These are phyloP conservation scores for Takifugu flavidus DNA, from an alignment of 2,113 vertebrate species.

Conservation along the genomic window DNA sequence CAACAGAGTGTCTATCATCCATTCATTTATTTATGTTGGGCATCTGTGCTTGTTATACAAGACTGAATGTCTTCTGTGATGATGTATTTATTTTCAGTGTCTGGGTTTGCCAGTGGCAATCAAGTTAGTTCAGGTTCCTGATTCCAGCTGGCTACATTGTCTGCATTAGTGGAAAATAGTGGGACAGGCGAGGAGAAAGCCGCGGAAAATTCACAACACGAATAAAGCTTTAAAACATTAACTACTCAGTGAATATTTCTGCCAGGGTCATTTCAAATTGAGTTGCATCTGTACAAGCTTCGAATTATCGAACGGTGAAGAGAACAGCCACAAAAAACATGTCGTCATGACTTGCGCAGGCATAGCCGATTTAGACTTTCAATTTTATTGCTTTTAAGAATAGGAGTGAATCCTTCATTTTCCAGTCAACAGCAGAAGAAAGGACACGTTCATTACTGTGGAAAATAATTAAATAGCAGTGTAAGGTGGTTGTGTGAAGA, in stretches of 20 bases:
- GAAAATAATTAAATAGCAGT: background rate
- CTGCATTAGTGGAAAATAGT: too few relatives aligned
- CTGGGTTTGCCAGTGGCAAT: too few relatives aligned
- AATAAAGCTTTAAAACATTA: background rate
- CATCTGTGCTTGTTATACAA: too few relatives aligned
- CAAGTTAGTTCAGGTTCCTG: too few relatives aligned
- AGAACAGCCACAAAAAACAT: background rate
- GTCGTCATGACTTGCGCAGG: background rate
- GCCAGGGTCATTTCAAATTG: background rate
- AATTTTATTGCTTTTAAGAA: background rate
- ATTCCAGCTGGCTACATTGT: too few relatives aligned
- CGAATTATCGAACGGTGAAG: background rate
- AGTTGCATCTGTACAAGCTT: background rate
- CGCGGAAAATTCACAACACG: background rate
- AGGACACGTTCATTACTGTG: background rate
- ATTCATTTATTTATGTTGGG: too few relatives aligned
- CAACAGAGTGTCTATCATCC: too few relatives aligned
- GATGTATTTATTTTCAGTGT: too few relatives aligned
- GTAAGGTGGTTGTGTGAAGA: constrained; percentile 10
- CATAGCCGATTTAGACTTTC: too few relatives aligned
- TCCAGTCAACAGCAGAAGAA: background rate
- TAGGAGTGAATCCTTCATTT: background rate
- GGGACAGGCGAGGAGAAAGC: background rate
- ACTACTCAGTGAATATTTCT: background rate
- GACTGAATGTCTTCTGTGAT: too few relatives aligned